phyloP scores from a whole-genome alignment of 2,113 vertebrate species.

The Psammodynastes pulverulentus region DNA sequence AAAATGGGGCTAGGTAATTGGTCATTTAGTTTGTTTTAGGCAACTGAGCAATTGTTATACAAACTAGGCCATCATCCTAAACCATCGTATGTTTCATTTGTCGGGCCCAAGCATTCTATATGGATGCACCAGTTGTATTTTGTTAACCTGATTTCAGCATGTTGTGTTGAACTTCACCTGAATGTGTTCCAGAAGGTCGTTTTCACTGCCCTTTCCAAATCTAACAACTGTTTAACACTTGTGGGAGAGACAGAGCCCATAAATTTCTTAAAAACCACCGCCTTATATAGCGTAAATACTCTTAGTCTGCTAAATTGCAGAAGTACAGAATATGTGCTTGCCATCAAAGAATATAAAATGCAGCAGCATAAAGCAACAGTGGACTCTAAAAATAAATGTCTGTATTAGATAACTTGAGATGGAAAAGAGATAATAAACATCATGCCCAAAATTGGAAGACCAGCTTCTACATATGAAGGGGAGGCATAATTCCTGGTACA shows the following conservation, averaged over 20 bases:
- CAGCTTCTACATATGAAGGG: not conserved
- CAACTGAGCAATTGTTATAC: not conserved
- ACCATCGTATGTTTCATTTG: not conserved
- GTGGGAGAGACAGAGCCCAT: not conserved
- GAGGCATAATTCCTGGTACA: not conserved
- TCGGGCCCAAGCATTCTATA: not conserved
- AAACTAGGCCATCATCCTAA: not conserved
- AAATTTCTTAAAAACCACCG: not conserved
- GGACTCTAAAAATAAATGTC: not conserved
- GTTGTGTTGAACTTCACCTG: not conserved
- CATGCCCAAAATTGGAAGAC: not conserved
- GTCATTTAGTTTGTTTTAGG: not conserved
- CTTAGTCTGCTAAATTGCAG: not conserved
- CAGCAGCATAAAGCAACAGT: not conserved
- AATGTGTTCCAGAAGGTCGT: not conserved
- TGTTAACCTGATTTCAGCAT: not conserved
- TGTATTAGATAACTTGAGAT: not conserved
- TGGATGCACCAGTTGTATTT: not conserved
- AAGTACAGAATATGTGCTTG: not conserved
- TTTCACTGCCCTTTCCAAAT: not conserved
- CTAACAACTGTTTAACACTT: not conserved
- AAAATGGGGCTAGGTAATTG: not conserved
- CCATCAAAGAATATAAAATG: not conserved
- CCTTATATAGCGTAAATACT: not conserved
- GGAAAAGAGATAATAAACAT: not conserved